Percentiles rank a stretch among this genome's conserved stretches.
phyloP scores from a whole-genome alignment of 2,113 vertebrate genomes.

The Sturnira hondurensis region DNA sequence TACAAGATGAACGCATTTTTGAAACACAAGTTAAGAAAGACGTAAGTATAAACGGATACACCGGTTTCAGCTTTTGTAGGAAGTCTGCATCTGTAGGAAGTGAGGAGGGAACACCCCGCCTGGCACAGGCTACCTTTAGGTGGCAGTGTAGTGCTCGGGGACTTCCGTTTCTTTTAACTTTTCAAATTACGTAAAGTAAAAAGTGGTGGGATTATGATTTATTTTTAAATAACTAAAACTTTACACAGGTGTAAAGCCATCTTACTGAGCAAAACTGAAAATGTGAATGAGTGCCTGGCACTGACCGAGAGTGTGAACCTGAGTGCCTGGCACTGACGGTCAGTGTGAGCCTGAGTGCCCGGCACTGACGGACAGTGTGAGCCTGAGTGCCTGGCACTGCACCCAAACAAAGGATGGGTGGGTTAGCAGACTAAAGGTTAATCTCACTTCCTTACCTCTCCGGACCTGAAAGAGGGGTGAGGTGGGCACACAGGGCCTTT shows the following conservation, averaged over 20 bases:
- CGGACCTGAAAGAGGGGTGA: too few relatives aligned
- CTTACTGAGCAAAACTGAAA: not conserved
- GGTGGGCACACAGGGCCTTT: not conserved
- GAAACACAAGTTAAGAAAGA: not conserved
- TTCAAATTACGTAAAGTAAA: conserved; percentile 9
- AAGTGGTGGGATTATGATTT: not conserved
- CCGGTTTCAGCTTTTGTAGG: too few relatives aligned
- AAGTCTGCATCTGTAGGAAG: not conserved
- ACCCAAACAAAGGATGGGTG: not conserved
- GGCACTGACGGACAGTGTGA: not conserved
- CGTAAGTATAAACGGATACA: not conserved
- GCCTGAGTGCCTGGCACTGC: not conserved
- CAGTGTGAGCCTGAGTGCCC: not conserved
- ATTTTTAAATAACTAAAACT: conserved; percentile 25
- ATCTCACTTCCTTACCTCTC: not conserved
- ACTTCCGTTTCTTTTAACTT: not conserved
- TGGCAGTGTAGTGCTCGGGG: not conserved
- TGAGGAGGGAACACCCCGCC: not conserved
- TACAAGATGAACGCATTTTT: not conserved
- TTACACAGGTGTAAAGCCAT: not conserved
- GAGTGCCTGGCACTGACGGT: not conserved
- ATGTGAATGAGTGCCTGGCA: not conserved
- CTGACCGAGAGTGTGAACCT: not conserved
- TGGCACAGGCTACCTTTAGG: not conserved
- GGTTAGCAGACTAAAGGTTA: not conserved